phyloP scores from a whole-genome alignment of 2,888 invertebrate species.

The Seladonia tumulorum region DNA sequence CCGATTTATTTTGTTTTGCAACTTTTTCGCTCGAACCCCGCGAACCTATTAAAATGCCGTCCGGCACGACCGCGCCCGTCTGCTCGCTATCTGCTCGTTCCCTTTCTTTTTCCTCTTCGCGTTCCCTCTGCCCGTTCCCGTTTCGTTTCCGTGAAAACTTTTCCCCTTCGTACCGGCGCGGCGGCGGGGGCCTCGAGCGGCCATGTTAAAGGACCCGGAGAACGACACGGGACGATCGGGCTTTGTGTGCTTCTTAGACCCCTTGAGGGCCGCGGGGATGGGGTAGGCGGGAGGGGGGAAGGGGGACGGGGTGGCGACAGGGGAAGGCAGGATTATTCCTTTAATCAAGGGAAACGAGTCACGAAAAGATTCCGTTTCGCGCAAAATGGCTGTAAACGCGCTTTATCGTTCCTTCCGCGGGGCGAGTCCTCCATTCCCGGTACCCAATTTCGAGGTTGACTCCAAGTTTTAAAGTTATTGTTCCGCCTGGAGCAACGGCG shows the following conservation, averaged over 20 bases:
- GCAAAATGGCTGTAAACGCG: conserved; percentile 33
- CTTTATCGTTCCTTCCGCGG: conserved; percentile 15
- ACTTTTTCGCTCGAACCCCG: conserved; percentile 66
- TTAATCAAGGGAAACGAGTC: conserved; percentile 54
- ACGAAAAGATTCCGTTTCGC: conserved; percentile 34
- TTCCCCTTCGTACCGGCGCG: conserved; percentile 21
- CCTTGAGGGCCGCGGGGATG: background rate
- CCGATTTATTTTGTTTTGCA: conserved; percentile 68
- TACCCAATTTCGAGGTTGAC: background rate
- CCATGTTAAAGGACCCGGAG: conserved; percentile 38
- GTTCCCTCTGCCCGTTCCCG: conserved; percentile 31
- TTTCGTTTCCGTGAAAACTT: conserved; percentile 66
- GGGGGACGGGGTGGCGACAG: no score
- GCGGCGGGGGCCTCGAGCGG: conserved; percentile 41
- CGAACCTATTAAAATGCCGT: conserved; percentile 73
- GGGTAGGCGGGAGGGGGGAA: background rate
- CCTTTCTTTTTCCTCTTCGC: conserved; percentile 51
- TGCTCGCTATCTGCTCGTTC: conserved; percentile 63
- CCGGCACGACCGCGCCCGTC: conserved; percentile 68
- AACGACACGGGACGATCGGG: conserved; percentile 44
- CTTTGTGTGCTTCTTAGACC: conserved; percentile 10
- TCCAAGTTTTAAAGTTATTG: background rate
- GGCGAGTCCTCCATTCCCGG: background rate
- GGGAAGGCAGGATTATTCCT: conserved; percentile 45
- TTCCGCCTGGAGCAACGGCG: background rate